Conservation (phyloP, 2,797 vertebrate species). For the Trichosurus vulpecula region DNA sequence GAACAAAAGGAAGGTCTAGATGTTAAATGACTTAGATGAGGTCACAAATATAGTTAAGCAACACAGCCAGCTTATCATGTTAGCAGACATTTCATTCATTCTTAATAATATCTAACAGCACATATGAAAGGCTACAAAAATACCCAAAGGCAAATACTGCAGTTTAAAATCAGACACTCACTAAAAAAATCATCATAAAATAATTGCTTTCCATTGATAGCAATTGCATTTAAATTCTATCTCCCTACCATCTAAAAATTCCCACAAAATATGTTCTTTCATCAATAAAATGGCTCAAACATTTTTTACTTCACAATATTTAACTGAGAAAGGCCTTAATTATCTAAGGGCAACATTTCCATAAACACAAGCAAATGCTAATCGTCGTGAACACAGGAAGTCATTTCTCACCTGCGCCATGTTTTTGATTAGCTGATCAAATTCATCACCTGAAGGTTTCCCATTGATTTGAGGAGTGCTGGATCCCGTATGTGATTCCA, state of each 20-base stretch:
- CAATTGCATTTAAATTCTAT: conserved; percentile 7
- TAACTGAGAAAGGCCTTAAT: conserved; percentile 18
- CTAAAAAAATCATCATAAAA: not conserved
- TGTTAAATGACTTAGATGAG: not conserved
- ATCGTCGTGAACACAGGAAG: conserved; percentile 18
- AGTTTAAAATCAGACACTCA: not conserved
- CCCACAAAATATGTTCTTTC: conserved; percentile 24
- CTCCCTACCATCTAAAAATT: conserved; percentile 17
- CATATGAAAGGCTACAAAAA: not conserved
- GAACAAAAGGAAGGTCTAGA: not conserved
- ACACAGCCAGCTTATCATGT: not conserved
- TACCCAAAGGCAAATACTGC: not conserved
- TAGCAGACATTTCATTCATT: not conserved
- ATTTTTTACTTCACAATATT: conserved; percentile 27
- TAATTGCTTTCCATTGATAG: not conserved
- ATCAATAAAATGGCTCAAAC: conserved; percentile 19
- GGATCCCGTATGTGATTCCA: conserved; percentile 80
- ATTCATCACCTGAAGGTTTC: conserved; percentile 87
- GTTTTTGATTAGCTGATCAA: conserved; percentile 90
- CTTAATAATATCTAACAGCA: not conserved
- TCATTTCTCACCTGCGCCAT: conserved; percentile 93
- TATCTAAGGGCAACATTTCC: not conserved
- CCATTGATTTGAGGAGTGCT: conserved; percentile 84
- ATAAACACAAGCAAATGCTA: not conserved
- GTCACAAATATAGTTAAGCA: not conserved